Evolutionary conservation across 1,140 invertebrate genomes (phyloP).

Genomic region (Drosophila grimshawi): DNA sequence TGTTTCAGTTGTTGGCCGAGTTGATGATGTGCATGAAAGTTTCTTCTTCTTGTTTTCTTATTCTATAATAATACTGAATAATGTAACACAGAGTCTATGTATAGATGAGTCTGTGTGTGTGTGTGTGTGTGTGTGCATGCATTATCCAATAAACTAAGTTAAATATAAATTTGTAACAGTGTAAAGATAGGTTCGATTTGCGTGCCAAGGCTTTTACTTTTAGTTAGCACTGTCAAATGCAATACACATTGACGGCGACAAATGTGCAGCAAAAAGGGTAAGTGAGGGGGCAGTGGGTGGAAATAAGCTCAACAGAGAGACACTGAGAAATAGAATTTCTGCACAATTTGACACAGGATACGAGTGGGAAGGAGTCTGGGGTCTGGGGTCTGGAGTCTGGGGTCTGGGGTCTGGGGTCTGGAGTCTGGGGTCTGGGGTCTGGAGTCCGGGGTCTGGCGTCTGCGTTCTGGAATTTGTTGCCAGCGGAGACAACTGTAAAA

Average conservation of each 20-base stretch:
- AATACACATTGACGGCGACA: conserved; percentile 6
- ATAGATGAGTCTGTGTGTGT: background rate
- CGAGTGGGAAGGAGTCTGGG: background rate
- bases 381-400: background rate
- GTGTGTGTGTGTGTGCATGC: conserved; percentile 3
- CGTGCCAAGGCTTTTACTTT: conserved; percentile 3
- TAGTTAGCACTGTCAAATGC: conserved; percentile 21
- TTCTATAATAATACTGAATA: conserved; percentile 17
- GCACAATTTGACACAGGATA: conserved; percentile 67
- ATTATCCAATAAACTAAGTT: conserved; percentile 36
- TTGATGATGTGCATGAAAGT: conserved; percentile 44
- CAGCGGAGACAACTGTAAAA: conserved; percentile 71
- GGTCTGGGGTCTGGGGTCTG: background rate
- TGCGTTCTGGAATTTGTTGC: conserved; percentile 12
- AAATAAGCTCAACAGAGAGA: conserved; percentile 8
- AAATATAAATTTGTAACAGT: conserved; percentile 7
- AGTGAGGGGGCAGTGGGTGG: background rate
- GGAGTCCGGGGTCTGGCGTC: background rate
- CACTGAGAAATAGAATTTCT: conserved; percentile 74
- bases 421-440: background rate
- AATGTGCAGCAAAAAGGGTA: background rate
- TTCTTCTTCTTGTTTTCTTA: background rate
- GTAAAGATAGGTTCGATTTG: background rate
- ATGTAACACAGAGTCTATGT: conserved; percentile 22
- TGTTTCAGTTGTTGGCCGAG: conserved; percentile 28